Evolutionary conservation across 2,797 vertebrate species (phyloP), one percentile per base, ranked within the genome.

Genomic region (Oreochromis mossambicus): DNA sequence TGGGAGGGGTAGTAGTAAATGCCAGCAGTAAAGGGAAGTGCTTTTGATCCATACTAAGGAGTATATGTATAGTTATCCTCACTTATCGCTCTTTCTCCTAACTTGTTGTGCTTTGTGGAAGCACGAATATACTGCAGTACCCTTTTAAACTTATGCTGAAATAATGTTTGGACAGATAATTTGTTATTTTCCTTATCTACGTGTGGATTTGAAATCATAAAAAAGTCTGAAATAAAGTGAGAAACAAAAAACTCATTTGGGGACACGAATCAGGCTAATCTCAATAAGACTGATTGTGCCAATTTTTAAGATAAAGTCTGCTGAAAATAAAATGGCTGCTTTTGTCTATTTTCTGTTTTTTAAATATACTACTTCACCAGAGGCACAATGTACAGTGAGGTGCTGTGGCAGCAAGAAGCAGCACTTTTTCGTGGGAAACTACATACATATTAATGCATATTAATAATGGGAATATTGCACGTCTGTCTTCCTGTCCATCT

Each of bases 401-500:
- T 54, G 63, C 24, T 56, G 51, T 41, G 50, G 55, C 34, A 55
- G 80, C 48, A 78, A 70, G 70, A 58, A 43, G 41, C 26, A 19
- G 43, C 8, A 73, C 10, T 83, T 77, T 87, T 82, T 87, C 41
- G 38, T 51, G 73, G 76, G 82, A 86, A 82, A 43, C 80, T 52
- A 38, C 75, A 83, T 89, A 68, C 32, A 66, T 84, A 55, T 80
- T 15, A 82, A 82, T 89, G 68, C 52, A 58, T 34, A 34, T 4
- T 86, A 83, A 87, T 79, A 73, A 77, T 68, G 43, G 79, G 78
- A 84, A 81, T 83, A 85, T 77, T 79, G 21, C 4, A 17, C 78
- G 8, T 83, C 24, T 80, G 36, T 77, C 68, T 48, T 46, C 7
- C 29, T 61, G 43, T 83, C 46, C 41, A 70, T 87, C 83, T 66